Percentiles rank a stretch among this genome's conserved stretches.
Evolutionary conservation across 2,888 invertebrate species (phyloP).

Genomic region (Thelaira solivaga): DNA sequence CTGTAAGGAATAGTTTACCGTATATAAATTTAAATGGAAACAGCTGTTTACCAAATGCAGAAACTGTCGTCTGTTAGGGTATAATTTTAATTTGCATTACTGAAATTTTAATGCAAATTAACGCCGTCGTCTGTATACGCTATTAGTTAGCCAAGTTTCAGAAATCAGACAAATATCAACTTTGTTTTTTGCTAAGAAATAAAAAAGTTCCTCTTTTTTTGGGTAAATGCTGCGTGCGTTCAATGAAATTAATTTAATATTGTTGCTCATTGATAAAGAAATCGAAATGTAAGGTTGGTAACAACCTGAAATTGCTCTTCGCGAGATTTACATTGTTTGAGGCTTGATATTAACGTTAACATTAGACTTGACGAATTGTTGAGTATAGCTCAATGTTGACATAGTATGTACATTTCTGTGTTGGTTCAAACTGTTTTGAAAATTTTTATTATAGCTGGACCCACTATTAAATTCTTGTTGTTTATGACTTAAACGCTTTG

Average conservation of each 20-base stretch:
- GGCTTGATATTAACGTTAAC: neutral
- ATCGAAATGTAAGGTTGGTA: neutral
- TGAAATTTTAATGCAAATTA: no score
- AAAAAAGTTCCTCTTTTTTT: conserved; percentile 17
- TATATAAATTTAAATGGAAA: no score
- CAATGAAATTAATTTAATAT: neutral
- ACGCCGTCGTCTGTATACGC: no score
- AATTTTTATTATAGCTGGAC: neutral
- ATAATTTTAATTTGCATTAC: no score
- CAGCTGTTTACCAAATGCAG: no score
- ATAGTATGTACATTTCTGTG: no score
- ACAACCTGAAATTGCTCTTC: conserved; percentile 1
- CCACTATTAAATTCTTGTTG: no score
- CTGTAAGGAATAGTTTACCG: no score
- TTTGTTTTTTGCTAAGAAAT: neutral
- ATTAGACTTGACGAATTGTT: neutral
- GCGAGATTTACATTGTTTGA: neutral
- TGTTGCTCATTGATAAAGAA: neutral
- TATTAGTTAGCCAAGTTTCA: conserved; percentile 8
- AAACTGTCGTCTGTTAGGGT: no score
- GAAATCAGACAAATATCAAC: conserved; percentile 3
- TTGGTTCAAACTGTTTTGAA: no score
- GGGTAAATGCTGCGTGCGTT: no score
- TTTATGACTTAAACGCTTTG: neutral
- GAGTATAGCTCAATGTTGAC: no score